Percentiles rank a stretch among this genome's conserved stretches.
Evolutionary conservation across 2,888 invertebrate genomes (phyloP).

Genomic region (Caradrina kadenii): DNA sequence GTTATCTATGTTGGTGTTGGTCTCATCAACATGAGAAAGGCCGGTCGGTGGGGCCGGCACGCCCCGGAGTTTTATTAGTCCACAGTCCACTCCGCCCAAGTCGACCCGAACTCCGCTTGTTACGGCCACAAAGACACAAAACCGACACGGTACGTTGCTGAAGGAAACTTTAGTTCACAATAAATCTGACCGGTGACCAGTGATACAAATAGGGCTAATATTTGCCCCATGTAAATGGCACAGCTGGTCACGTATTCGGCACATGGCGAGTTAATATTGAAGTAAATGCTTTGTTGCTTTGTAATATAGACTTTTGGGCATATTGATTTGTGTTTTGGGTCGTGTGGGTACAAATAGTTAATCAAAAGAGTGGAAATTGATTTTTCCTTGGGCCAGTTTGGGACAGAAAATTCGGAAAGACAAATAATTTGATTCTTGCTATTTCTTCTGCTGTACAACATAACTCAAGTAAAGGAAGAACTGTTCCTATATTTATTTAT

Average conservation of each 20-base stretch:
- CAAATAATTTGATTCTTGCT: not conserved
- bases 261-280: constrained; percentile 59
- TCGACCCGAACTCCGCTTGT: constrained; percentile 67
- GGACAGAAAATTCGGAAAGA: not conserved
- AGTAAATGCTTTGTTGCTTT: constrained; percentile 54
- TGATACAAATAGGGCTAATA: constrained; percentile 63
- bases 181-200: constrained; percentile 67
- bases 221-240: constrained; percentile 55
- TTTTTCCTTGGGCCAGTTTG: not conserved
- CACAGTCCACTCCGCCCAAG: constrained; percentile 68
- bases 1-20: constrained; percentile 60
- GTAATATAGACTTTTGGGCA: constrained; percentile 42
- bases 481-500: not conserved
- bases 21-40: constrained; percentile 86
- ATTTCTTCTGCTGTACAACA: not conserved
- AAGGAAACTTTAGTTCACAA: constrained; percentile 63
- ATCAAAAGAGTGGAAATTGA: constrained; percentile 18
- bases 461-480: not conserved
- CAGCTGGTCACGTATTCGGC: constrained; percentile 62
- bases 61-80: constrained; percentile 85
- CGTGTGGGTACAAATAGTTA: constrained; percentile 3
- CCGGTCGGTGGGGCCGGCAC: constrained; percentile 69
- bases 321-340: constrained; percentile 39
- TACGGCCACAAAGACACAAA: constrained; percentile 68
- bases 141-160: constrained; percentile 67